phyloP scores from a whole-genome alignment of 2,797 vertebrate species.

The Hirundo rustica region DNA sequence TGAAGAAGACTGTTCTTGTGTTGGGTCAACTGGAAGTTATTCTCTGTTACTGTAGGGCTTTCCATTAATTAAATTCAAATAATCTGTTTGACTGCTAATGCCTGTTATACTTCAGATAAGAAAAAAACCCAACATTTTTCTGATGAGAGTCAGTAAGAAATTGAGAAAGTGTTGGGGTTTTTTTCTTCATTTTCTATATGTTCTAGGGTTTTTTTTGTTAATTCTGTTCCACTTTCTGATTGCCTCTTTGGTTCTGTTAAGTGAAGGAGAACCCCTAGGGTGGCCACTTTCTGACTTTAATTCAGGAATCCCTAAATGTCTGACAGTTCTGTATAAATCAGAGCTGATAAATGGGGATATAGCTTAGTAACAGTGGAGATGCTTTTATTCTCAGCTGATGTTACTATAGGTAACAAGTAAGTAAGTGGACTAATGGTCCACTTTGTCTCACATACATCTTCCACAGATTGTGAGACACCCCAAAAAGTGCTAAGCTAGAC shows the following conservation, averaged over 20 bases:
- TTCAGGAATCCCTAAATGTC: neutral
- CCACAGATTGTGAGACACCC: neutral
- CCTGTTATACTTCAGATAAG: conserved; percentile 4
- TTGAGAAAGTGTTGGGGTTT: neutral
- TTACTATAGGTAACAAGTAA: neutral
- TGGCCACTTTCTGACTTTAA: neutral
- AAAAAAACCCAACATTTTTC: neutral
- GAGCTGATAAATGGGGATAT: neutral
- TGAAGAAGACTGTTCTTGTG: neutral
- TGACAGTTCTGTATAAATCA: neutral
- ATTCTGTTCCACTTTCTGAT: neutral
- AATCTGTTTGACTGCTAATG: neutral
- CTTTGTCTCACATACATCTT: neutral
- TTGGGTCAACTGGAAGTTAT: conserved; percentile 33
- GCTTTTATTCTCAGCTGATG: neutral
- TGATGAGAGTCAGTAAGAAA: neutral
- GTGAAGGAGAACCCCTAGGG: neutral
- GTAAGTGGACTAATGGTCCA: neutral
- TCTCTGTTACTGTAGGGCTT: conserved; percentile 10
- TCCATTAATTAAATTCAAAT: conserved; percentile 24
- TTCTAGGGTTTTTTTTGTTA: neutral
- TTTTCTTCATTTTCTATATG: neutral
- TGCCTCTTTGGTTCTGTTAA: neutral
- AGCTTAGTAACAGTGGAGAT: neutral
- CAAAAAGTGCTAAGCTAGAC: neutral